Evolutionary conservation across 2,888 invertebrate genomes (phyloP).

Genomic region (Cosmia pyralina): DNA sequence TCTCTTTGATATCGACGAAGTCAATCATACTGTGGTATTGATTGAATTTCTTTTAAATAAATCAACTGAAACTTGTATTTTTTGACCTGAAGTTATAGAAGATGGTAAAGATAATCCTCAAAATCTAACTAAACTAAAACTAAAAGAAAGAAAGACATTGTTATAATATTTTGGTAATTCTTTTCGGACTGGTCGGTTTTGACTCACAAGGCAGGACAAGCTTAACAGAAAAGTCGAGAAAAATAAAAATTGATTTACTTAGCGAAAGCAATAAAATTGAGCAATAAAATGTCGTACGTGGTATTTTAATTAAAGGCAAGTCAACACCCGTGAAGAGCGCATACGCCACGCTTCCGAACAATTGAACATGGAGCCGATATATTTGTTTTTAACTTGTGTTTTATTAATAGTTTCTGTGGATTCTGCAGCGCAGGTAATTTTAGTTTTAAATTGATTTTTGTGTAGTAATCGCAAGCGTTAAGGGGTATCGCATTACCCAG

Average conservation of each 20-base stretch:
- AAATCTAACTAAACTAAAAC: neutral
- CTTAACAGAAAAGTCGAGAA: constrained; percentile 1
- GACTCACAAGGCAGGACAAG: neutral
- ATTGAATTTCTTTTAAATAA: neutral
- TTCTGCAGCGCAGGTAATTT: constrained; percentile 74
- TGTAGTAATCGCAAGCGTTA: no score
- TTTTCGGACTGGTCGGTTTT: neutral
- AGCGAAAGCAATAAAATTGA: constrained; percentile 47
- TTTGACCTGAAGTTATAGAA: neutral
- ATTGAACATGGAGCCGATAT: constrained; percentile 56
- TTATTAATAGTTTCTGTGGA: constrained; percentile 63
- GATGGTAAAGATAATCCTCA: neutral
- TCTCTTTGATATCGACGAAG: constrained; percentile 19
- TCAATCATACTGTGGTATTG: neutral
- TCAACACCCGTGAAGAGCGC: constrained; percentile 47
- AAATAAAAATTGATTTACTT: constrained; percentile 5
- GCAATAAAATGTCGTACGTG: constrained; percentile 36
- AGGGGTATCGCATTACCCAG: no score
- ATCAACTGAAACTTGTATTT: neutral
- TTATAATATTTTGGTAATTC: neutral
- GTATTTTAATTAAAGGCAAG: constrained; percentile 60
- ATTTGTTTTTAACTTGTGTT: constrained; percentile 68
- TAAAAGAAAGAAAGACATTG: neutral
- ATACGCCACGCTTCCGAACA: constrained; percentile 26
- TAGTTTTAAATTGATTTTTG: neutral